Evolutionary conservation across 2,113 vertebrate species (phyloP).

Genomic region (Lutjanus erythropterus): DNA sequence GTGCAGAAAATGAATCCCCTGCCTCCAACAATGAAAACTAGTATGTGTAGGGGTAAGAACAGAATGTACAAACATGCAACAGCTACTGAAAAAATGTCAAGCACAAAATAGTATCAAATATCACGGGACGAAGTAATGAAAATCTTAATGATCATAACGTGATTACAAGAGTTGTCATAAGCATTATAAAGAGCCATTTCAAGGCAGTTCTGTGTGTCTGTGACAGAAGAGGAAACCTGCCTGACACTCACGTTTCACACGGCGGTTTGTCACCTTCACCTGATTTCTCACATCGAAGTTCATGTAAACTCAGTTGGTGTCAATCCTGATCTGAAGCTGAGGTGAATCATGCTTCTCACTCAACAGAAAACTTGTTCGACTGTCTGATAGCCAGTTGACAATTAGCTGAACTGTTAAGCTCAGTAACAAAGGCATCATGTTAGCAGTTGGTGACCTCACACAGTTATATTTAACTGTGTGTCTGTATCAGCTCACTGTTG

Average conservation of each 20-base stretch:
- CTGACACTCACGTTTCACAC: conserved; percentile 8
- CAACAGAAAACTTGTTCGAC: background rate
- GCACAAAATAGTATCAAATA: background rate
- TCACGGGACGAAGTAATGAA: background rate
- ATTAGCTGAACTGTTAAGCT: conserved; percentile 6
- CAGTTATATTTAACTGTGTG: conserved; percentile 44
- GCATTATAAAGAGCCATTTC: background rate
- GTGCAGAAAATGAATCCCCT: background rate
- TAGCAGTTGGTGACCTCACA: conserved; percentile 29
- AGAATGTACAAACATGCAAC: background rate
- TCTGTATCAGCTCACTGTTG: conserved; percentile 11
- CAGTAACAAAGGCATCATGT: conserved; percentile 4
- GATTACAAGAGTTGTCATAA: background rate
- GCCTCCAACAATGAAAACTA: background rate
- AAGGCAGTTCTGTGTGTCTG: background rate
- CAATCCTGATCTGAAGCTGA: background rate
- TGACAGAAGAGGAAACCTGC: conserved; percentile 33
- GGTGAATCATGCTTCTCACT: conserved; percentile 14
- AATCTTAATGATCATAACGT: background rate
- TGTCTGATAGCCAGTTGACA: background rate
- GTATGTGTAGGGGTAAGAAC: background rate
- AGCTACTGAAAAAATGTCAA: background rate
- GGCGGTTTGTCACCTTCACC: conserved; percentile 17
- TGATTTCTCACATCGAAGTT: conserved; percentile 15
- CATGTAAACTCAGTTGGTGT: background rate